Base-by-base conservation (phyloP, 2,888 invertebrate species). In the Arctia plantaginis region DNA sequence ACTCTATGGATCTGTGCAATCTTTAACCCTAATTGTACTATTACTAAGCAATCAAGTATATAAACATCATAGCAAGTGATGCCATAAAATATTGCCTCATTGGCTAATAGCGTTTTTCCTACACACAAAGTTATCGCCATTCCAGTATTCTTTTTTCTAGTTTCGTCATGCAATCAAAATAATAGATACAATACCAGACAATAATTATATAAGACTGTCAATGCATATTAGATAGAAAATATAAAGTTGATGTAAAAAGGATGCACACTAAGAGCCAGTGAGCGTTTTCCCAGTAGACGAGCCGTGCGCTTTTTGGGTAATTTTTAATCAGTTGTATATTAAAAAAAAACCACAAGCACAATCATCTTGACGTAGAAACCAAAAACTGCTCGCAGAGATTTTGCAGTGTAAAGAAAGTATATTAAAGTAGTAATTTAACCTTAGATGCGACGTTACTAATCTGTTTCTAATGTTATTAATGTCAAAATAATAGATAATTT, bases 1-100 rank as follows among this genome's bases (percentile, higher is more conserved):
- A 73, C 51, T 44, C 59, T 18, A n/a, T 62, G 15, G n/a, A 67
- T 81, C 75, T 74, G 41, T 73, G 77, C 76, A 79, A 77, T 79
- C 13, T 71, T 72, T 72, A 68, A 74, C 82, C 77, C 66, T 62
- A 81, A 83, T 82, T 66, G 65, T 39, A 39, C n/a, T 72, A 69
- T 73, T 74, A 44, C 73, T 76, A 62, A 30, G 70, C 59, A 70
- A 66, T 70, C 66, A 68, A 62, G 20, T 47, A 51, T 62, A 69
- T 69, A 44, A 13, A n/a, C 30, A 30, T 30, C 44, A 33, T 47
- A 66, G 65, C 23, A 51, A n/a, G 35, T 39, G 18, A 18, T n/a
- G n/a, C 55, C 18, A 35, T 13, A 30, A 27, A 62, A 41, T 69
- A 69, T 69, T 69, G 41, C 59, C 27, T 59, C n/a, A 62, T 20